A percentile compares a stretch with the other conserved stretches of the same genome.
Evolutionary conservation across 2,888 invertebrate genomes (phyloP).

Genomic region (Brachypalpus laphriformis): DNA sequence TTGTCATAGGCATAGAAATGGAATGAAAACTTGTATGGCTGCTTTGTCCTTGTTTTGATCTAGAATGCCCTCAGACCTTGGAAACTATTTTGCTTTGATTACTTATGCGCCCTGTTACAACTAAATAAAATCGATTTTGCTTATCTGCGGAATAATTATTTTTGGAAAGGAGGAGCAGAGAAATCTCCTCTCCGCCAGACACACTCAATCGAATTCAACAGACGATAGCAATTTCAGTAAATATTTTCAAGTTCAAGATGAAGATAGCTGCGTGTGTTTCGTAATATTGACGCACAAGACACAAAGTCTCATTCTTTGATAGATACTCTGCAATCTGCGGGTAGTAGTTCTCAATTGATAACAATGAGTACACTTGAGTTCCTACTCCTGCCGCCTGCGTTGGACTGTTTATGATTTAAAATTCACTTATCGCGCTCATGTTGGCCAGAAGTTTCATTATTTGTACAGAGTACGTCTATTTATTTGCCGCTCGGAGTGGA

Average conservation of each 20-base stretch:
- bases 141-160: constrained; percentile 12
- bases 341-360: constrained; percentile 37
- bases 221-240: constrained; percentile 56
- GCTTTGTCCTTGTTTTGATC: constrained; percentile 14
- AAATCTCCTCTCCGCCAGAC: too few relatives aligned
- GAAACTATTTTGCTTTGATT: constrained; percentile 27
- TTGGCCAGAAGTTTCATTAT: neutral
- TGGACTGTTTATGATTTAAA: neutral
- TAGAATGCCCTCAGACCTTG: constrained; percentile 12
- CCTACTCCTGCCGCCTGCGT: neutral
- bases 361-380: constrained; percentile 17
- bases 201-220: constrained; percentile 41
- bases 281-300: constrained; percentile 18
- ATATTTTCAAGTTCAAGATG: constrained; percentile 66
- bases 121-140: constrained; percentile 28
- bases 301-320: neutral
- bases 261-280: constrained; percentile 19
- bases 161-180: neutral
- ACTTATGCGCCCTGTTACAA: neutral
- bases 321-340: neutral
- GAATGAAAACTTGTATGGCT: constrained; percentile 27
- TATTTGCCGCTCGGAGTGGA: constrained; percentile 30
- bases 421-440: neutral
- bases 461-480: neutral
- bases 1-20: constrained; percentile 30